Conservation (phyloP, 2,113 vertebrate species). For the Daphoenositta chrysoptera region DNA sequence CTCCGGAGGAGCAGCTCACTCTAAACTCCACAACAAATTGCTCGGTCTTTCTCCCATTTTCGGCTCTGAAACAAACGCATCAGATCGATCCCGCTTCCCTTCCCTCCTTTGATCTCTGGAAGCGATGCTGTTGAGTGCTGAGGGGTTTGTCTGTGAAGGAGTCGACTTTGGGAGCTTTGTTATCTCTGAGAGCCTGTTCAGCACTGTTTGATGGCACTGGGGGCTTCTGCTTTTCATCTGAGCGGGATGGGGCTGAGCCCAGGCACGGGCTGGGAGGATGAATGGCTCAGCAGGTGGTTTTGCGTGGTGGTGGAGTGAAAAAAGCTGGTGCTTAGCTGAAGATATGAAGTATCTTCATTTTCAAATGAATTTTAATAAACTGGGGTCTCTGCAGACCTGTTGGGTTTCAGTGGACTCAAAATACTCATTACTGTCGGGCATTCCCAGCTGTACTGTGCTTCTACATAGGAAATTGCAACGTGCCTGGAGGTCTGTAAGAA, state of each 20-base stretch:
- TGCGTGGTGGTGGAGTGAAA: background rate
- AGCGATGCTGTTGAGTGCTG: background rate
- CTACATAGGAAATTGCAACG: rapidly evolving
- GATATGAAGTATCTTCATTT: background rate
- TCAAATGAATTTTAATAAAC: background rate
- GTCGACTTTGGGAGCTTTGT: background rate
- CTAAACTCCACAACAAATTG: background rate
- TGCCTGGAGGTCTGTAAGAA: background rate
- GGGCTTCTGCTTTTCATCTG: background rate
- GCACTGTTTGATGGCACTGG: background rate
- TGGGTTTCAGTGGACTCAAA: background rate
- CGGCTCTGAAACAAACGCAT: background rate
- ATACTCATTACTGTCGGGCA: background rate
- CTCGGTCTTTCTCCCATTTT: background rate
- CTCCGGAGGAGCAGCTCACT: background rate
- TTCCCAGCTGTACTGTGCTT: background rate
- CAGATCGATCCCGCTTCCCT: background rate
- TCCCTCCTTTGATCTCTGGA: conserved; percentile 6
- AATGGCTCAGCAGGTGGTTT: background rate
- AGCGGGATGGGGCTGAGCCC: background rate
- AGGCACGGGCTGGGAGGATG: background rate
- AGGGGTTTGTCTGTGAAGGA: background rate
- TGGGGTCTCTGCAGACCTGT: background rate
- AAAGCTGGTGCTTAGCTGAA: background rate
- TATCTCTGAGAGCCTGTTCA: background rate